Percentiles rank a stretch among this genome's conserved stretches.
phyloP scores from a whole-genome alignment of 2,888 invertebrate species.

The Salpingus planirostris region DNA sequence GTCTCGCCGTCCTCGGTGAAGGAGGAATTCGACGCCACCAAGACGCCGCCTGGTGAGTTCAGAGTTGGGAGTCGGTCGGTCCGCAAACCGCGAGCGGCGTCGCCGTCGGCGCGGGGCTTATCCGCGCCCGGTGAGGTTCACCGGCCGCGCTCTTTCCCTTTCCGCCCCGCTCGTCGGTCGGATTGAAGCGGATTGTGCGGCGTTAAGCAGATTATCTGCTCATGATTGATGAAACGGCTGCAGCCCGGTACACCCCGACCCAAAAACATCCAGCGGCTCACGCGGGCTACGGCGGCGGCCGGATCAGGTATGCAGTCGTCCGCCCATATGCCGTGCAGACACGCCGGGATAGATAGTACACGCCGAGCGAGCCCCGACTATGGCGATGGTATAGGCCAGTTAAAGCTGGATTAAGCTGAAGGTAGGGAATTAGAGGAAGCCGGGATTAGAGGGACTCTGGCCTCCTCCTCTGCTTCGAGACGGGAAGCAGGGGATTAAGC shows the following conservation, averaged over 20 bases:
- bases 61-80: neutral
- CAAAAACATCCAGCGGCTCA: constrained; percentile 37
- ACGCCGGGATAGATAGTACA: constrained; percentile 25
- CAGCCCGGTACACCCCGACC: constrained; percentile 33
- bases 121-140: constrained; percentile 20
- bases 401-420: constrained; percentile 44
- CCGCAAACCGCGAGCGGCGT: neutral
- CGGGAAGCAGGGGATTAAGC: constrained; percentile 41
- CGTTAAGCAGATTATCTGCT: constrained; percentile 57
- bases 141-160: constrained; percentile 19
- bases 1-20: constrained; percentile 52
- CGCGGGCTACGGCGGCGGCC: too few relatives aligned
- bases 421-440: constrained; percentile 45
- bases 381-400: constrained; percentile 37
- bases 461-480: constrained; percentile 36
- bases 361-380: constrained; percentile 22
- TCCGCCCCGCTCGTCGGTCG: constrained; percentile 25
- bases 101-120: constrained; percentile 10
- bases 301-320: constrained; percentile 27
- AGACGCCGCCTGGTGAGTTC: constrained; percentile 53
- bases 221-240: constrained; percentile 52
- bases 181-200: constrained; percentile 43
- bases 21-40: constrained; percentile 57
- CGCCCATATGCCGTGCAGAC: constrained; percentile 27
- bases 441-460: constrained; percentile 41